Conservation (phyloP, 2,888 invertebrate genomes). For the Brachypterus glaber region DNA sequence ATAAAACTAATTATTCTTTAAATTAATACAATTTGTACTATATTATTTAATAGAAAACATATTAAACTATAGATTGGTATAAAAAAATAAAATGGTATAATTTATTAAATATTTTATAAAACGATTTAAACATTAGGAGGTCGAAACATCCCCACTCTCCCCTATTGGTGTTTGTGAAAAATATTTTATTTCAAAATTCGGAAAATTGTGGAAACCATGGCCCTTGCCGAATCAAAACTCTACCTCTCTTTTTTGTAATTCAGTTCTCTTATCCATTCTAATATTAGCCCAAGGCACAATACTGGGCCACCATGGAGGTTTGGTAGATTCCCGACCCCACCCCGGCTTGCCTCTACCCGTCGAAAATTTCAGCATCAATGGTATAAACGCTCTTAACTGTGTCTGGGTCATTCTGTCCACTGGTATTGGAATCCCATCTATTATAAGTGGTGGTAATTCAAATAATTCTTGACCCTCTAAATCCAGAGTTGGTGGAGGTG, state of each 20-base stretch:
- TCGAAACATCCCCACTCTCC: too few species aligned
- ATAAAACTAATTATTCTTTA: too few species aligned
- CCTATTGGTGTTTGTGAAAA: too few species aligned
- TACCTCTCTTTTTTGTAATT: slow-evolving; percentile 96
- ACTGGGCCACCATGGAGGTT: slow-evolving; percentile 97
- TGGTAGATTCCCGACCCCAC: slow-evolving; percentile 92
- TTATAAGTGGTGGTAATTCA: slow-evolving; percentile 90
- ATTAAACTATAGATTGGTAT: too few species aligned
- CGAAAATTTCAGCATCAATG: slow-evolving; percentile 95
- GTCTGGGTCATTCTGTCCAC: slow-evolving; percentile 99
- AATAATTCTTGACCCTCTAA: slow-evolving; percentile 88
- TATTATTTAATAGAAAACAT: too few species aligned
- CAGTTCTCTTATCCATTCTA: slow-evolving; percentile 90
- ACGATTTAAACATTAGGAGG: too few species aligned
- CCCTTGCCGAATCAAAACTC: too few species aligned
- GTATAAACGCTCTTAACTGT: slow-evolving; percentile 91
- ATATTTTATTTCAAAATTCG: too few species aligned
- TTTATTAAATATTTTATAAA: too few species aligned
- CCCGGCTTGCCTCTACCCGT: slow-evolving; percentile 95
- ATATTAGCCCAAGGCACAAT: slow-evolving; percentile 98
- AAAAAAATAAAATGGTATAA: too few species aligned
- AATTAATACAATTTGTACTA: too few species aligned
- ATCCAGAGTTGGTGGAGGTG: slow-evolving; percentile 67
- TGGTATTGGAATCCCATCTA: slow-evolving; percentile 95
- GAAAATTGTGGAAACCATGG: too few species aligned